Conservation (phyloP, 1,140 invertebrate genomes). For the Ephestia elutella region DNA sequence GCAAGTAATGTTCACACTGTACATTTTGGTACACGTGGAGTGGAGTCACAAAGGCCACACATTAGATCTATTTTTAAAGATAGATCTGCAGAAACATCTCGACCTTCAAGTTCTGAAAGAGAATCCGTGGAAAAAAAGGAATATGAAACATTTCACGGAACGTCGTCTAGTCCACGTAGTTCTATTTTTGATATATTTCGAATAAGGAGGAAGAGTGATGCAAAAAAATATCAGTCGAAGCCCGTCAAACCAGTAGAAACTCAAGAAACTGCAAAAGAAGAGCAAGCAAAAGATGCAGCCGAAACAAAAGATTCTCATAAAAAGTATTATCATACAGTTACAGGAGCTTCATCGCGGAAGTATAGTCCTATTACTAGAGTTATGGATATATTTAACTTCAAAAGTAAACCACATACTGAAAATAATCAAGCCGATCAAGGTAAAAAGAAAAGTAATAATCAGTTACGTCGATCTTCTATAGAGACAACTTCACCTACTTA, state of each 20-base stretch:
- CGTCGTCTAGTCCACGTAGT: conserved; percentile 66
- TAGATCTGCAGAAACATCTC: conserved; percentile 43
- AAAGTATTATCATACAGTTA: conserved; percentile 69
- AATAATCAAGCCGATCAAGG: conserved; percentile 35
- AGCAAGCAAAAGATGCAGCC: conserved; percentile 30
- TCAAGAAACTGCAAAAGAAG: conserved; percentile 46
- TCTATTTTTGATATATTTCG: conserved; percentile 71
- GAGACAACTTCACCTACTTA: conserved; percentile 67
- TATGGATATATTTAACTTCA: conserved; percentile 61
- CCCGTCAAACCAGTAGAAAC: conserved; percentile 36
- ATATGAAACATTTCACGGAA: conserved; percentile 70
- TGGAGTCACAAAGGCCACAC: conserved; percentile 63
- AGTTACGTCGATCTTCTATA: conserved; percentile 59
- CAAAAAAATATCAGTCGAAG: conserved; percentile 59
- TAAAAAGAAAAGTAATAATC: conserved; percentile 56
- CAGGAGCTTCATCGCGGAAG: conserved; percentile 60
- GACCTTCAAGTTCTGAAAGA: conserved; percentile 59
- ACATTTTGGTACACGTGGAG: conserved; percentile 65
- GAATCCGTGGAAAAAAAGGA: conserved; percentile 50
- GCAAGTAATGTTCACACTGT: conserved; percentile 63
- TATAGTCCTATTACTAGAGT: conserved; percentile 65
- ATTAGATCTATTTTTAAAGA: conserved; percentile 66
- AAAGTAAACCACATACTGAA: conserved; percentile 52
- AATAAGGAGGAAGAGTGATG: conserved; percentile 67
- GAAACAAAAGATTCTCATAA: conserved; percentile 62